Evolutionary conservation across 2,797 vertebrate genomes (phyloP), one percentile per base, ranked within the genome.

Genomic region (Pipistrellus kuhlii): DNA sequence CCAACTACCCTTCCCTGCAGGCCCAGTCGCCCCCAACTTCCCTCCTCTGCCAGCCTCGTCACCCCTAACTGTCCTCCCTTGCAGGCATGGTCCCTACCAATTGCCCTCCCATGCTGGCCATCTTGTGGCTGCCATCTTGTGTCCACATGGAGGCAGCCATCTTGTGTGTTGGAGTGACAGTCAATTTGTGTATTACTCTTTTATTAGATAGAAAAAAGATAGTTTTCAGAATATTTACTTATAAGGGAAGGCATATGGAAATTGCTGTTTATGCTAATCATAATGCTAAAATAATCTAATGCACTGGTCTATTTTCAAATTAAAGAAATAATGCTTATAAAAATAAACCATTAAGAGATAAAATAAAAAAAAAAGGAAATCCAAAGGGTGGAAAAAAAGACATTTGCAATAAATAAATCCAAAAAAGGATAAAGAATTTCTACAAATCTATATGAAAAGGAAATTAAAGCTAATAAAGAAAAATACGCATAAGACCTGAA

Each of bases 201-300:
- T 55, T 55, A 21, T 55, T 55, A 55, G 53, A 9, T 55, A 55
- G 53, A 18, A 8, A 25, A 46, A 82, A 71, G 25, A 86, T 57
- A 64, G 15, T 15, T 84, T 88, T 91, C 32, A 23, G 48, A 82
- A 87, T 87, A 82, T 94, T 77, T 75, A 8, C 38, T 66, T 80
- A 32, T 76, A 62, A 83, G 10, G 3, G 35, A 10, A 23, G 8
- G 1, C 2, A 48, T 92, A 72, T 78, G 8, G 14, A 78, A 84
- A 91, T 71, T 59, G 59, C 8, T 53, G 9, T 44, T 35, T 27
- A 57, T 25, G 3, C 41, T 82, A 77, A 83, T 23, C 30, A 62
- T 53, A 62, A 76, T 18, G 32, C 2, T 53, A 59, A 75, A 55
- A 55, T 59, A 30, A 75, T 13, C 6, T n/a, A 68, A 17, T 12